Percentiles rank a stretch among this genome's conserved stretches.
phyloP scores from a whole-genome alignment of 2,113 vertebrate species.

The Xiphias gladius region DNA sequence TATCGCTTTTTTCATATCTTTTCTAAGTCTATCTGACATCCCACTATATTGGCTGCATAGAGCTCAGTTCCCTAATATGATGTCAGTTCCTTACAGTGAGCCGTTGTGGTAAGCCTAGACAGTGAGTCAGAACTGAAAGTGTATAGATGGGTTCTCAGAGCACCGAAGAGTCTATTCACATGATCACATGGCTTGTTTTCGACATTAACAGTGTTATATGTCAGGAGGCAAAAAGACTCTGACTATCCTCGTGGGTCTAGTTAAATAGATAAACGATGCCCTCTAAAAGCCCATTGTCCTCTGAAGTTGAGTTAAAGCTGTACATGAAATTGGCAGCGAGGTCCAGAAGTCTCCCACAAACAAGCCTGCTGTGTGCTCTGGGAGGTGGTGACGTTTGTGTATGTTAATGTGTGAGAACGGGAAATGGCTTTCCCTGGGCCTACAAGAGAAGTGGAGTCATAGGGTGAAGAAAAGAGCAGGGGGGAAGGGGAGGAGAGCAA shows the following conservation, averaged over 20 bases:
- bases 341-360: slow-evolving; percentile 59
- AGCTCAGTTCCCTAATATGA: slow-evolving; percentile 65
- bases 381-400: slow-evolving; percentile 55
- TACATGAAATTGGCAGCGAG: slow-evolving; percentile 49
- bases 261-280: slow-evolving; percentile 44
- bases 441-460: slow-evolving; percentile 52
- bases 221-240: slow-evolving; percentile 21
- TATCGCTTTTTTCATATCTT: slow-evolving; percentile 46
- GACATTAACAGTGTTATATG: slow-evolving; percentile 11
- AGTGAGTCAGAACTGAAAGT: slow-evolving; percentile 68
- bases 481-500: slow-evolving; percentile 12
- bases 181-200: slow-evolving; percentile 34
- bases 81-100: slow-evolving; percentile 57
- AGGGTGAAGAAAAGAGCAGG: slow-evolving; percentile 43
- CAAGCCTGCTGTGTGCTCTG: slow-evolving; percentile 58
- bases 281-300: slow-evolving; percentile 30
- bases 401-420: slow-evolving; percentile 71
- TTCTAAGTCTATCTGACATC: slow-evolving; percentile 49
- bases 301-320: slow-evolving; percentile 49
- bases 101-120: slow-evolving; percentile 63
- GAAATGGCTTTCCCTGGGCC: slow-evolving; percentile 58
- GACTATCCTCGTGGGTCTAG: slow-evolving; percentile 33
- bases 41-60: slow-evolving; percentile 30
- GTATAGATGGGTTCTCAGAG: slow-evolving; percentile 35
- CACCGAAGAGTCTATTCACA: slow-evolving; percentile 39